phyloP scores from a whole-genome alignment of 2,888 invertebrate species.

The Drosophila imparisetae region DNA sequence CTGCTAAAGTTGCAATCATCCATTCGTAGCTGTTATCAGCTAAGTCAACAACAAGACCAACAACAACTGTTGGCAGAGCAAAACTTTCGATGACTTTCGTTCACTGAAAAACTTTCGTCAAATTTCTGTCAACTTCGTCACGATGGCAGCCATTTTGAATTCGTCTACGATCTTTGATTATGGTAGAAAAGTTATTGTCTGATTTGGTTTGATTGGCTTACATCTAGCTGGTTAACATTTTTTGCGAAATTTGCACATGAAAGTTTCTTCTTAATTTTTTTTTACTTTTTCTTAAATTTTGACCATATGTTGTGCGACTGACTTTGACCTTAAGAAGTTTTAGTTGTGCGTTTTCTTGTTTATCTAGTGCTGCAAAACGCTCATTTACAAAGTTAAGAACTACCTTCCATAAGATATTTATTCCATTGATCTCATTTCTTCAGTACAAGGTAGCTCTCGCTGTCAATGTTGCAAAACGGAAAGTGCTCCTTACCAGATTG shows the following conservation, averaged over 20 bases:
- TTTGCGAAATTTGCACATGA: not conserved
- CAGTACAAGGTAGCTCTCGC: not conserved
- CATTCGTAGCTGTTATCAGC: constrained; percentile 23
- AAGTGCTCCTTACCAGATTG: not conserved
- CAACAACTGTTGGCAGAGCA: not conserved
- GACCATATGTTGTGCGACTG: not conserved
- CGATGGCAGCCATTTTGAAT: not conserved
- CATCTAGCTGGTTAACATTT: not conserved
- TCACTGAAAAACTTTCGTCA: constrained; percentile 1
- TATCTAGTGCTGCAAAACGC: not conserved
- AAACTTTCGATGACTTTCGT: constrained; percentile 8
- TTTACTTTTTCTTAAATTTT: not conserved
- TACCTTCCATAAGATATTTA: not conserved
- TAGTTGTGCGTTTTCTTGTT: not conserved
- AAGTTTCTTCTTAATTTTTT: not conserved
- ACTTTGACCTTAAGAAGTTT: not conserved
- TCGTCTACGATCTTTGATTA: not conserved
- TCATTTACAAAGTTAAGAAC: not conserved
- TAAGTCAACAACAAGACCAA: constrained; percentile 12
- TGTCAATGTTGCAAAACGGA: not conserved
- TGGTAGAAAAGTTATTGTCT: not conserved
- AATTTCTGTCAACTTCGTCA: constrained; percentile 1
- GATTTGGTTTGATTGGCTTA: not conserved
- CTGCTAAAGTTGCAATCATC: not conserved
- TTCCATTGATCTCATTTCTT: not conserved